Evolutionary conservation across 2,113 vertebrate genomes (phyloP), one percentile per base, ranked within the genome.

Genomic region (Numida meleagris): DNA sequence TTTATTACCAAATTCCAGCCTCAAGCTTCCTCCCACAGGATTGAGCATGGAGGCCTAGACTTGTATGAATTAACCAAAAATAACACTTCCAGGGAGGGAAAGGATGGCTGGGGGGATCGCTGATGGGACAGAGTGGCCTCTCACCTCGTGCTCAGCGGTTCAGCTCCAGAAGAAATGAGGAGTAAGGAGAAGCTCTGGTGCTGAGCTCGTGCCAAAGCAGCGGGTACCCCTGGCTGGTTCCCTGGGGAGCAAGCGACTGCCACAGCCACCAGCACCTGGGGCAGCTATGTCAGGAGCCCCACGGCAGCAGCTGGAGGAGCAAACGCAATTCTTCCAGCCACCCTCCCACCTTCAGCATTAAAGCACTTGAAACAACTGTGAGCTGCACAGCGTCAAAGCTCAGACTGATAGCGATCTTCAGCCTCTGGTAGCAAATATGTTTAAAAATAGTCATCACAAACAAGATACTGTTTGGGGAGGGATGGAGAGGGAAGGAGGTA

Each of bases 1-100:
- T 94, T 93, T 96, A 96, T 96, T 96, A 94, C 84, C 81, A 88
- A 96, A 95, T 95, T 96, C 92, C 82, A 91, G 95, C 87, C 90
- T 92, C 8, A 3, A 92, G 89, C 94, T 94, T 97, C 92, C 95
- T 96, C 92, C 92, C 95, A 88, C 92, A 96, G 92, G 74, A 92
- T 88, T 95, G 91, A 92, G 94, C 78, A 93, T 78, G 76, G 95
- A 96, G 75, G 90, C 90, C 92, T 76, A 85, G 82, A 89, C 87
- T 78, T 94, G 91, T 91, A 91, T 14, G 48, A 96, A 95, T 96
- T 95, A 95, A 95, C 77, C 88, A 93, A 94, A 95, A 96, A 85
- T 73, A 93, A 96, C 89, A 94, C 94, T 94, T 91, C n/a, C 79
- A 91, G 61, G 68, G 93, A 95, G 91, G 51, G 57, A 95, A 48